Percentiles rank a stretch among this genome's conserved stretches.
phyloP scores from a whole-genome alignment of 2,113 vertebrate species.

The Dendrocopos noguchii region DNA sequence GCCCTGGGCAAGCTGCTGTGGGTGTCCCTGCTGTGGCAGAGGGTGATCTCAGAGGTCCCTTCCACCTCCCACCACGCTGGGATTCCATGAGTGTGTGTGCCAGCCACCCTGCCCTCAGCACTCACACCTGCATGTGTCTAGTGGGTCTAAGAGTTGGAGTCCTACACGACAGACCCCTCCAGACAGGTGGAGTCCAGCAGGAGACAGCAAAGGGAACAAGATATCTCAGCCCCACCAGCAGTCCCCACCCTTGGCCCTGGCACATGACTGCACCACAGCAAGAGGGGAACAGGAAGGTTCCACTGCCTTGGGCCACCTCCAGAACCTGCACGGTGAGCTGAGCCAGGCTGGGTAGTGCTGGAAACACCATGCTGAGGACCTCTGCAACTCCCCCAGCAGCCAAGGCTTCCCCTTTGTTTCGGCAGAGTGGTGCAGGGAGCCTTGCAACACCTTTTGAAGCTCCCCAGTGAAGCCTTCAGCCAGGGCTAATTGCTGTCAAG shows the following conservation, averaged over 20 bases:
- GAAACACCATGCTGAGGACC: no score
- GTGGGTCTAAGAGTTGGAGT: neutral
- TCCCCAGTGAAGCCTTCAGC: conserved; percentile 15
- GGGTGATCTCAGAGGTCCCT: no score
- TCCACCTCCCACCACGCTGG: no score
- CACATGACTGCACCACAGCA: neutral
- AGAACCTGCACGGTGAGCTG: neutral
- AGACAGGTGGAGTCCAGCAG: neutral
- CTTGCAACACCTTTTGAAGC: conserved; percentile 46
- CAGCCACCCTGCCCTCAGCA: neutral
- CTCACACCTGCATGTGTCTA: neutral
- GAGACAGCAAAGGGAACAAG: neutral
- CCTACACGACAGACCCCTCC: neutral
- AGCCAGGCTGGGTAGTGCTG: neutral
- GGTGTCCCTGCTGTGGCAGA: no score
- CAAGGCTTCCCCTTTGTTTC: neutral
- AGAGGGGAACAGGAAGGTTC: neutral
- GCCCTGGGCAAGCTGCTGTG: no score
- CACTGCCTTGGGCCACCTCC: neutral
- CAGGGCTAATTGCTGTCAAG: conserved; percentile 61
- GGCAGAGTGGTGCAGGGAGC: rapidly evolving
- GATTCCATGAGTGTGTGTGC: no score
- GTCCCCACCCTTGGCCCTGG: rapidly evolving
- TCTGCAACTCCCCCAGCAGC: neutral
- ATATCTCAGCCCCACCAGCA: neutral